These are phyloP conservation scores for Sitta carolinensis DNA, from an alignment of 2,797 vertebrate genomes.

Conservation along the genomic window DNA sequence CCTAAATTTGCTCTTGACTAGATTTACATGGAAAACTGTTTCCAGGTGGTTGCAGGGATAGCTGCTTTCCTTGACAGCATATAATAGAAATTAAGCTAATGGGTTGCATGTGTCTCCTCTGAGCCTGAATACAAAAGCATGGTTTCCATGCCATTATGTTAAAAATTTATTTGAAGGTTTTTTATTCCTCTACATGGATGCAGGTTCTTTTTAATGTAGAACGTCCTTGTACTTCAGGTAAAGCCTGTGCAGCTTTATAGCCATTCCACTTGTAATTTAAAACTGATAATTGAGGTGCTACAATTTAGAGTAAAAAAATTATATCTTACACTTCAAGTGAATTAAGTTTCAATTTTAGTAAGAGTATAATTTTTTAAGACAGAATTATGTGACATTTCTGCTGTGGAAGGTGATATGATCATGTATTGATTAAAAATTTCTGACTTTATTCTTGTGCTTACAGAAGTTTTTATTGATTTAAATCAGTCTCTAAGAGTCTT, in stretches of 20 bases:
- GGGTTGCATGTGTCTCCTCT: neutral
- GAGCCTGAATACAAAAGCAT: neutral
- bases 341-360: neutral
- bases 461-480: neutral
- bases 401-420: neutral
- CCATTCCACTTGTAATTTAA: neutral
- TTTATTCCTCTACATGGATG: neutral
- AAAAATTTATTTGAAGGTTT: neutral
- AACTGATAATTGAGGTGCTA: neutral
- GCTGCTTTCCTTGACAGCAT: neutral
- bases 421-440: neutral
- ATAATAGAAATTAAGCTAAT: neutral
- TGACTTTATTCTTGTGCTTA: neutral
- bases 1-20: neutral
- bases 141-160: neutral
- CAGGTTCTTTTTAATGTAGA: neutral
- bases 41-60: neutral
- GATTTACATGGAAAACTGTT: neutral
- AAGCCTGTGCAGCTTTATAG: neutral
- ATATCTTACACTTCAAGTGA: neutral
- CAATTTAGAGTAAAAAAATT: neutral
- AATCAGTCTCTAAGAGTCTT: neutral
- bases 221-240: neutral
- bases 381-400: neutral
- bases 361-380: neutral